These are phyloP conservation scores for Phylloscopus trochilus DNA, from an alignment of 2,113 vertebrate species.

Conservation along the genomic window DNA sequence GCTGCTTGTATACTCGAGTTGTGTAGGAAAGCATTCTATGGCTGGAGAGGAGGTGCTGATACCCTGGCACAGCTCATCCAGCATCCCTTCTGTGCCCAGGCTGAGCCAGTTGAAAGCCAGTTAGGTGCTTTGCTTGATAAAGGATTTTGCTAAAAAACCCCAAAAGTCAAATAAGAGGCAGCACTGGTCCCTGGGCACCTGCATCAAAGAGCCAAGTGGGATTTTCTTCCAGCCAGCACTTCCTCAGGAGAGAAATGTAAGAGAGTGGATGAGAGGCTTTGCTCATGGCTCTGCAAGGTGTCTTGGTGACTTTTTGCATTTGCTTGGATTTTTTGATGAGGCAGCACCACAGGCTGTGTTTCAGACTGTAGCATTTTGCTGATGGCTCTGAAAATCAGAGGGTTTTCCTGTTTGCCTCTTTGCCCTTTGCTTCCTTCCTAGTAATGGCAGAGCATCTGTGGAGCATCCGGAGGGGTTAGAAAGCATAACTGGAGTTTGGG, in stretches of 20 bases:
- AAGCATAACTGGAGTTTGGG: not conserved
- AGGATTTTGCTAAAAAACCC: accelerated
- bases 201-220: accelerated
- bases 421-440: not conserved
- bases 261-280: not conserved
- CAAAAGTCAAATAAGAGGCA: not conserved
- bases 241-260: not conserved
- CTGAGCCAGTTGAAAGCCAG: not conserved
- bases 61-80: not conserved
- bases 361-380: not conserved
- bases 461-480: not conserved
- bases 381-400: not conserved
- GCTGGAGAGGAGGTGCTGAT: not conserved
- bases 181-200: not conserved
- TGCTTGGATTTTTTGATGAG: not conserved
- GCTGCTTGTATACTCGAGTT: not conserved
- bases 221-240: not conserved
- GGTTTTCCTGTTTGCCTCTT: not conserved
- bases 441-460: accelerated
- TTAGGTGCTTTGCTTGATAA: not conserved
- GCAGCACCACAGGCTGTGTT: accelerated
- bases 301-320: accelerated
- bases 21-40: not conserved
- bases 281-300: accelerated
- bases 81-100: not conserved